Evolutionary conservation across 2,888 invertebrate species (phyloP).

Genomic region (Oxyscelio sp.): DNA sequence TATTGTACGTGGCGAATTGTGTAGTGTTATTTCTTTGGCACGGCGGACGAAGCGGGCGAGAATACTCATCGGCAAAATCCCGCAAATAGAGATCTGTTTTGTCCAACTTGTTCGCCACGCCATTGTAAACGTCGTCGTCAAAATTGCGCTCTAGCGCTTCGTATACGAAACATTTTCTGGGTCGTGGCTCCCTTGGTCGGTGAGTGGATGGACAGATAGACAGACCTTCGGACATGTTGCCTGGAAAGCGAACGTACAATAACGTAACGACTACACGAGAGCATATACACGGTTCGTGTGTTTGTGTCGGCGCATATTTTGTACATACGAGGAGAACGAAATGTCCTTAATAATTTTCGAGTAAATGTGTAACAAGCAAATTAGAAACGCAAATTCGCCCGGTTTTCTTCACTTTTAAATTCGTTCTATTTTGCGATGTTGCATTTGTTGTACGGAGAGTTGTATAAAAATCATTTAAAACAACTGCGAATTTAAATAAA

Average conservation of each 20-base stretch:
- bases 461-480: too few species aligned
- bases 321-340: constrained; percentile 31
- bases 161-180: constrained; percentile 65
- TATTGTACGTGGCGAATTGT: constrained; percentile 45
- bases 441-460: too few species aligned
- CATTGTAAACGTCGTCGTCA: constrained; percentile 66
- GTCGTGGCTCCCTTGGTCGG: constrained; percentile 57
- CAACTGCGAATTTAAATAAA: too few species aligned
- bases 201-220: constrained; percentile 59
- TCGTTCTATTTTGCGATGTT: neutral
- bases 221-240: constrained; percentile 55
- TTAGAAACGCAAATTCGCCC: constrained; percentile 20
- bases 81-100: constrained; percentile 54
- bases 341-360: constrained; percentile 41
- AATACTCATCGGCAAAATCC: constrained; percentile 55
- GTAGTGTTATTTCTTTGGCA: constrained; percentile 40
- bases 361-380: constrained; percentile 29
- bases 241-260: constrained; percentile 66
- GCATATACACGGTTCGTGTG: constrained; percentile 34
- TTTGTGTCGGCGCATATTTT: constrained; percentile 26
- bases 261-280: constrained; percentile 67
- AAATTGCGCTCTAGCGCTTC: constrained; percentile 64
- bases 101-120: constrained; percentile 56
- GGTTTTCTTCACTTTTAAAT: neutral
- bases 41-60: constrained; percentile 7